Evolutionary conservation across 2,888 invertebrate genomes (phyloP), one percentile per base, ranked within the genome.

Genomic region (Temnothorax ravouxi): DNA sequence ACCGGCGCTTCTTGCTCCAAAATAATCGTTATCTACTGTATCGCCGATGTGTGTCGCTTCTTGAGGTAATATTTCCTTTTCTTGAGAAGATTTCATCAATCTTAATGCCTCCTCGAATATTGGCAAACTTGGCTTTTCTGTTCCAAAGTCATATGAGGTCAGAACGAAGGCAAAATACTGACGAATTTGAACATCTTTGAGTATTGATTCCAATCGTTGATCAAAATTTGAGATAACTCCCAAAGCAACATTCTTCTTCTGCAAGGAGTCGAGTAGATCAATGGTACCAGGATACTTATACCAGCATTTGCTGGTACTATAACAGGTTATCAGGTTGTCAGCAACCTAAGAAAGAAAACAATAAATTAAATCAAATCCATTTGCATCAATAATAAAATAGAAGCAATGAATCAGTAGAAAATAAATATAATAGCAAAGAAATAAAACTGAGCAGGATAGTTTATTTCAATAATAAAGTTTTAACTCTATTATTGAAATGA

Each of bases 171-270:
- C 96, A 95, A 99, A 98, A 93, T 97, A 97, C 76, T 96, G 95
- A 72, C 96, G 93, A n/a, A 99, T 94, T 80, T 96, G 96, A 54
- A 97, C 95, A 90, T 96, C 97, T 18, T 95, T 90, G 76, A 99
- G 95, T 86, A 98, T 96, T 6, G 95, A 95, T 84, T 96, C 95
- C 2, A 99, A 95, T 47, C 98, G 96, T 47, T 98, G 97, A 95
- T 99, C 99, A 95, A 97, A 98, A 95, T 99, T 99, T 8, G 99
- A 98, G 88, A 99, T 97, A 0, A 98, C 96, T 3, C 98, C 99
- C 62, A 98, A 89, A 15, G 91, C 61, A n/a, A 94, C 61, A 38
- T 95, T 94, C 77, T 94, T 95, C 15, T 94, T 93, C 85, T 95
- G 95, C 9, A 98, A 94, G 85, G 96, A 95, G 38, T 96, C 95